Base-by-base conservation (phyloP, 2,797 vertebrate species). In the Gallirallus australis region DNA sequence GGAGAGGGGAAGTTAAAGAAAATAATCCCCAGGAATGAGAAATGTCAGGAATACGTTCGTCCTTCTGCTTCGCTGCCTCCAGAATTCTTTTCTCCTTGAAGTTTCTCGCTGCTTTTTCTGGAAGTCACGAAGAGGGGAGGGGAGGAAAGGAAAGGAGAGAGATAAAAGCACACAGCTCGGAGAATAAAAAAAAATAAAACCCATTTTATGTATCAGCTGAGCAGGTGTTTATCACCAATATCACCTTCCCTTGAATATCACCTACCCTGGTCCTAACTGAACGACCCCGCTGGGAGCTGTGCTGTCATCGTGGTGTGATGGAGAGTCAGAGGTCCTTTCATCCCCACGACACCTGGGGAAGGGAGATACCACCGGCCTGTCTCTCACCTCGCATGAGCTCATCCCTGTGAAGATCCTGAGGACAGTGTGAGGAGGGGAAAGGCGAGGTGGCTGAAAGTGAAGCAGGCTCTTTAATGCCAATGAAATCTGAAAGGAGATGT, bases 71-170 rank as follows among this genome's bases (percentile, higher is more conserved):
- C 77, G 4, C 83, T 93, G 94, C 90, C 87, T 94, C 88, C 90
- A 79, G 91, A 94, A 94, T 91, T 89, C 88, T 91, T 83, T 91
- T 94, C 95, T 88, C 93, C 92, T 95, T 93, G 85, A 95, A 95
- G 84, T 91, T 95, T 94, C 89, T 94, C 82, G 93, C 86, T 95
- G 2, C 93, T 95, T 96, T 96, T 96, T 96, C 87, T 93, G 82
- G 93, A 95, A 95, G 85, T 92, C 91, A 92, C 21, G 27, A 80
- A 90, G 61, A 25, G 68, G 25, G 63, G 54, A 65, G 17, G 31
- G 2, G 2, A 20, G 39, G 31, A 19, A 40, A 72, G 39, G 16
- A 48, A 15, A 33, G 42, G 40, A 57, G 31, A 47, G 78, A 57
- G 70, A 83, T 89, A 61, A 90, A 94, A 94, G 91, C 95, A 57